Percentiles rank a stretch among this genome's conserved stretches.
Evolutionary conservation across 1,140 invertebrate species (phyloP).

Genomic region (Proctacanthus coquilletti): DNA sequence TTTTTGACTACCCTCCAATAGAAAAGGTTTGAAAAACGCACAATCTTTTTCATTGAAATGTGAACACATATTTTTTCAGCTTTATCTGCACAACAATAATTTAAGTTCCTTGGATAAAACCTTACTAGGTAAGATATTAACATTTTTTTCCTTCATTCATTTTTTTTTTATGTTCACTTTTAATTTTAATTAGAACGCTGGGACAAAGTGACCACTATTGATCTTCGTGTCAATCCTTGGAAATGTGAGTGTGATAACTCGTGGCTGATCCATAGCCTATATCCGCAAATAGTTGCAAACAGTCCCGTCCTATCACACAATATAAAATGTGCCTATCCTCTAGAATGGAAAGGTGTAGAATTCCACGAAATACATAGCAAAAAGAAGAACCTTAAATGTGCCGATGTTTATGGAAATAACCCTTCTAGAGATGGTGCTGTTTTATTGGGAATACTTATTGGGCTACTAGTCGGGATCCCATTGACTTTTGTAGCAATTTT

Average conservation of each 20-base stretch:
- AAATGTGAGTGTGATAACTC: slow-evolving; percentile 57
- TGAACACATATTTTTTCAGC: slow-evolving; percentile 24
- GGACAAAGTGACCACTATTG: slow-evolving; percentile 45
- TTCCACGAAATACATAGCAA: slow-evolving; percentile 38
- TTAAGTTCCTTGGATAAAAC: slow-evolving; percentile 40
- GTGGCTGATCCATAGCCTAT: slow-evolving; percentile 47
- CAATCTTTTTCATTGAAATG: background rate
- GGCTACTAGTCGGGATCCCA: slow-evolving; percentile 47
- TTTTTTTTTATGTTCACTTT: background rate
- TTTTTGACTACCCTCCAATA: slow-evolving; percentile 17
- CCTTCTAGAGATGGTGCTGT: slow-evolving; percentile 48
- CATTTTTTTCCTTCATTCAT: background rate
- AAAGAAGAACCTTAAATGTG: slow-evolving; percentile 39
- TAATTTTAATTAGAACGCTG: slow-evolving; percentile 32
- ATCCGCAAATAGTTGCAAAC: slow-evolving; percentile 30
- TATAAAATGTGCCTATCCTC: slow-evolving; percentile 39
- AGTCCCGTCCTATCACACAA: slow-evolving; percentile 10
- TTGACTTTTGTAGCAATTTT: slow-evolving; percentile 38
- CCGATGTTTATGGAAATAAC: slow-evolving; percentile 39
- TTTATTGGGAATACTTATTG: slow-evolving; percentile 48
- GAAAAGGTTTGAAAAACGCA: slow-evolving; percentile 15
- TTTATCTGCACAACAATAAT: slow-evolving; percentile 51
- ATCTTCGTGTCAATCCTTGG: slow-evolving; percentile 54
- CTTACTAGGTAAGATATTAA: slow-evolving; percentile 26
- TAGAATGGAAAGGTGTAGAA: slow-evolving; percentile 38